Evolutionary conservation across 1,140 invertebrate species (phyloP).

Genomic region (Euwallacea fornicatus): DNA sequence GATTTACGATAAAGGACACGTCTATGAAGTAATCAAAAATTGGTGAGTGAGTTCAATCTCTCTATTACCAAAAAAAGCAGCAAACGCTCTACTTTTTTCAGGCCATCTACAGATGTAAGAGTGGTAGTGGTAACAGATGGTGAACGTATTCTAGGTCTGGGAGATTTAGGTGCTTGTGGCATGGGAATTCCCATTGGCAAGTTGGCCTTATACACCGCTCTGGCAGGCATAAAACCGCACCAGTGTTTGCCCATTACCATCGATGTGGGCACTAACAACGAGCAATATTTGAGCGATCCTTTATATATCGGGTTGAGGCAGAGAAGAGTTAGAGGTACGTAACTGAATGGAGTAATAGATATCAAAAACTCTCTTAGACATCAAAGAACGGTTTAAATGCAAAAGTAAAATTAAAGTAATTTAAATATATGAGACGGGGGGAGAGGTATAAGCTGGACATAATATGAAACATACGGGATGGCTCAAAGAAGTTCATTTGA

Average conservation of each 20-base stretch:
- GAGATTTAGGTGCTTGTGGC: conserved; percentile 91
- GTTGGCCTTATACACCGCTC: conserved; percentile 86
- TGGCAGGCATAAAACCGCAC: conserved; percentile 92
- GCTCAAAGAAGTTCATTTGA: too few species aligned
- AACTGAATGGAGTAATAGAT: background rate
- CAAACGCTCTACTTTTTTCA: conserved; percentile 50
- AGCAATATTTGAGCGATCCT: conserved; percentile 82
- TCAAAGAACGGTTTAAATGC: too few species aligned
- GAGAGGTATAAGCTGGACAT: too few species aligned
- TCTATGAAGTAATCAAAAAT: conserved; percentile 86
- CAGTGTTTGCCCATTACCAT: conserved; percentile 89
- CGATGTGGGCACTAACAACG: conserved; percentile 91
- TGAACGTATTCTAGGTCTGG: conserved; percentile 90
- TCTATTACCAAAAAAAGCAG: background rate
- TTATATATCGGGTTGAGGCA: conserved; percentile 91
- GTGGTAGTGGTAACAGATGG: conserved; percentile 96
- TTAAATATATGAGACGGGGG: too few species aligned
- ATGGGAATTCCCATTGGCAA: conserved; percentile 97
- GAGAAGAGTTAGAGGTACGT: conserved; percentile 68
- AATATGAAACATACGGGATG: too few species aligned
- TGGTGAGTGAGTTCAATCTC: conserved; percentile 63
- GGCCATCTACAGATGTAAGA: conserved; percentile 90
- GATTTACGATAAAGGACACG: conserved; percentile 93
- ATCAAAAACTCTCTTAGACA: background rate
- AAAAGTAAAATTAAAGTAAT: too few species aligned